A percentile compares a stretch with the other conserved stretches of the same genome.
Conservation (phyloP, 2,113 vertebrate genomes). For the Aix galericulata region DNA sequence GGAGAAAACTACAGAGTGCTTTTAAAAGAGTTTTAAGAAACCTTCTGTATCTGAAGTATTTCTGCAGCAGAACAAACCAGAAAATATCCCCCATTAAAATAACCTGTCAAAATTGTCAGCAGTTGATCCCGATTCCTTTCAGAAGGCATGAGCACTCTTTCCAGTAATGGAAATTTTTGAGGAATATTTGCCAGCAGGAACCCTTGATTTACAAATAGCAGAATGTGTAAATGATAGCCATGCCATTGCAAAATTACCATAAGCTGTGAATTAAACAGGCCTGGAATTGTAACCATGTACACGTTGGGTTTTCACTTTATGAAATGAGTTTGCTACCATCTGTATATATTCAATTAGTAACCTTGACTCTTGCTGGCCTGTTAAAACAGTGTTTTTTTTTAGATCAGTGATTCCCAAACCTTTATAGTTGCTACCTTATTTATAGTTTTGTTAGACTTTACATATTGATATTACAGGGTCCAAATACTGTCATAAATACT, state of each 20-base stretch:
- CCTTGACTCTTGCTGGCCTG: neutral
- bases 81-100: neutral
- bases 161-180: neutral
- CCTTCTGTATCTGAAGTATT: neutral
- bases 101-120: neutral
- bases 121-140: neutral
- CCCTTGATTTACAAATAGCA: neutral
- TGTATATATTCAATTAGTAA: neutral
- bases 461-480: neutral
- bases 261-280: conserved; percentile 22
- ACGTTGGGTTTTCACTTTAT: neutral
- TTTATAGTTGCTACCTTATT: neutral
- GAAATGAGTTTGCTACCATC: neutral
- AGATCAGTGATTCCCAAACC: neutral
- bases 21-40: neutral
- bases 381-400: neutral
- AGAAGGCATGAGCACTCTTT: neutral
- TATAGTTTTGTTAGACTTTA: conserved; percentile 10
- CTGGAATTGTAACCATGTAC: neutral
- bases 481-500: neutral
- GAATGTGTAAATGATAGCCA: neutral
- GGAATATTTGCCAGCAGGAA: neutral
- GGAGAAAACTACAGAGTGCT: neutral
- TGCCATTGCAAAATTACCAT: neutral
- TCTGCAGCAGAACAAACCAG: neutral